Conservation (phyloP, 2,113 vertebrate species). For the Corythornis madagascariensis region DNA sequence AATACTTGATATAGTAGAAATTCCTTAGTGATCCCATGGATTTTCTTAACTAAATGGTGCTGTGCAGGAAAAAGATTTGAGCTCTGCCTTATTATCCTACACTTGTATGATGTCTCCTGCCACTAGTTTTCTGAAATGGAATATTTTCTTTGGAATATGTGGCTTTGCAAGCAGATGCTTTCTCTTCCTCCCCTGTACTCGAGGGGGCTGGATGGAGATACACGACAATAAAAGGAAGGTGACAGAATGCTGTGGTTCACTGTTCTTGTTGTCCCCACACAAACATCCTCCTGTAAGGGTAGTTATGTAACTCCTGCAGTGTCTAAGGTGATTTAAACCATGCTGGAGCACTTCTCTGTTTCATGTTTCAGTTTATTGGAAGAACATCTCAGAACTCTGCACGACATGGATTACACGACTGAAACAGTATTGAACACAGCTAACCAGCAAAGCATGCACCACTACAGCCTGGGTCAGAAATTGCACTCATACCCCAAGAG, state of each 20-base stretch:
- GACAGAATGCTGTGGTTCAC: conserved; percentile 40
- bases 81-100: conserved; percentile 44
- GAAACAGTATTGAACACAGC: conserved; percentile 3
- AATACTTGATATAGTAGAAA: conserved; percentile 30
- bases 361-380: conserved; percentile 23
- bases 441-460: conserved; percentile 47
- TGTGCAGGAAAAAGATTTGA: conserved; percentile 22
- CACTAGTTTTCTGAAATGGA: conserved; percentile 30
- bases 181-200: conserved; percentile 30
- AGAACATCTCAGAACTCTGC: neutral
- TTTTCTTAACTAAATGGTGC: conserved; percentile 53
- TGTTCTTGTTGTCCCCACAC: conserved; percentile 26
- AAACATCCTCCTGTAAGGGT: neutral
- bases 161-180: conserved; percentile 51
- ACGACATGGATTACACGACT: neutral
- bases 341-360: conserved; percentile 21
- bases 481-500: conserved; percentile 8
- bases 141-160: conserved; percentile 17
- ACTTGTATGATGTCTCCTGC: conserved; percentile 9
- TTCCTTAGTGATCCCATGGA: conserved; percentile 24
- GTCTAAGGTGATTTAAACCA: neutral
- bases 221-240: conserved; percentile 57
- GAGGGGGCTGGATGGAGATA: conserved; percentile 17
- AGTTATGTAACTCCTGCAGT: neutral
- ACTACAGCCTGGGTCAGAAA: neutral